Percentiles rank a stretch among this genome's conserved stretches.
phyloP scores from a whole-genome alignment of 1,140 invertebrate genomes.

The Belonocnema kinseyi region DNA sequence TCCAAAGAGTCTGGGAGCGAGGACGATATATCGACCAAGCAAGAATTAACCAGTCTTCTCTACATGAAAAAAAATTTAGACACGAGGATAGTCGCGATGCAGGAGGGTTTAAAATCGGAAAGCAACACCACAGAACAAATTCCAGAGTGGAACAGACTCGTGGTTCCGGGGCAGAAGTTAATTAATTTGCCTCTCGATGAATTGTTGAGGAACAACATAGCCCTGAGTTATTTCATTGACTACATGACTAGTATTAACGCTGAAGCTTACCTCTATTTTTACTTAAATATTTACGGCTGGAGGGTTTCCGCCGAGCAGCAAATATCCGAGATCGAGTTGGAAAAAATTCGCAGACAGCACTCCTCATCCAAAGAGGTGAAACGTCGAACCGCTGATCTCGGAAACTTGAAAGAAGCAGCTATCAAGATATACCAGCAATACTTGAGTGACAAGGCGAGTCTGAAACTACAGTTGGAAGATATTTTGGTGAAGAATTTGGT shows the following conservation, averaged over 20 bases:
- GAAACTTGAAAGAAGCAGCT: constrained; percentile 85
- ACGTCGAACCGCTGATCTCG: constrained; percentile 64
- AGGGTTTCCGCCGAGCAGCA: constrained; percentile 86
- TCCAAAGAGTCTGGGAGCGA: constrained; percentile 90
- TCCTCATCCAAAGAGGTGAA: constrained; percentile 43
- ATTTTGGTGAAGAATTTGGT: constrained; percentile 80
- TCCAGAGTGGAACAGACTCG: constrained; percentile 75
- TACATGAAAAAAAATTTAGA: constrained; percentile 89
- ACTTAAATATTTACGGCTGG: constrained; percentile 90
- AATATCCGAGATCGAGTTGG: constrained; percentile 79
- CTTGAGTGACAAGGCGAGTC: constrained; percentile 84
- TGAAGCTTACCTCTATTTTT: constrained; percentile 88
- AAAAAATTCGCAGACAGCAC: constrained; percentile 68
- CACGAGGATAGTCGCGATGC: constrained; percentile 79
- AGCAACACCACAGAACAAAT: constrained; percentile 67
- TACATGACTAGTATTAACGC: constrained; percentile 85
- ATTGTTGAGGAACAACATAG: constrained; percentile 88
- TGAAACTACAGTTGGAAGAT: constrained; percentile 82
- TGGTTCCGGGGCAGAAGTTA: constrained; percentile 78
- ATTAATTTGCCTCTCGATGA: constrained; percentile 85
- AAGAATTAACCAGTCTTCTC: constrained; percentile 90
- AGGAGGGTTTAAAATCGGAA: constrained; percentile 77
- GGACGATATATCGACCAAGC: constrained; percentile 89
- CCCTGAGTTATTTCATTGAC: constrained; percentile 89
- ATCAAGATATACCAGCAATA: constrained; percentile 90